Evolutionary conservation across 2,113 vertebrate species (phyloP), one percentile per base, ranked within the genome.

Genomic region (Rhombomys opimus): DNA sequence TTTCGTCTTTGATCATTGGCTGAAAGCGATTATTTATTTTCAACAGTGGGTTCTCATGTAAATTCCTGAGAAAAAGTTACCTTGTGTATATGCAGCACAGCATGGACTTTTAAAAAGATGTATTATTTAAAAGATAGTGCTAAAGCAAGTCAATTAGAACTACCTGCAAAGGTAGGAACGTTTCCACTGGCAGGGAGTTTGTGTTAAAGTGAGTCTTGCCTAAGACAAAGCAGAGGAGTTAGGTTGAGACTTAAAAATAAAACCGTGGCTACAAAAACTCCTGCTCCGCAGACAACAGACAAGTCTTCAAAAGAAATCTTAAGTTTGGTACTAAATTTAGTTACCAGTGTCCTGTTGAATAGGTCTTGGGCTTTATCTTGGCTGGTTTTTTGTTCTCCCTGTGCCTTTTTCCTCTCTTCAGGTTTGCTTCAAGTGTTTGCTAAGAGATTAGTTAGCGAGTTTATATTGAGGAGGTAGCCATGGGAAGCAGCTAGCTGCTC

Each of bases 361-460:
- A 54, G 86, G 86, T 52, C 7, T 0, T 88, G 76, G 96, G 96
- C 90, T 98, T 97, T 97, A 89, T 96, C 96, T 87, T 12, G 50
- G 94, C 96, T 50, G 59, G 97, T 92, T 67, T 96, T 93, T 88
- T 95, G 67, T 78, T 86, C 88, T 54, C 86, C 63, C 89, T 70
- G 87, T 95, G 93, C 91, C 84, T 93, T 95, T 97, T 97, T 98
- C 95, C 98, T 98, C 97, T 98, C 98, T 98, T 98, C 99, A 99
- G 98, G 98, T 99, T 99, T 99, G 98, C 98, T 99, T 99, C 98
- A 98, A 99, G 98, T 98, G 98, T 98, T 99, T 99, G 99, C 99
- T 98, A 95, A 99, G 99, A 99, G 99, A 99, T 99, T 99, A 99
- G 99, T 98, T 98, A 98, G 98, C 91, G 96, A 98, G 98, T 98